Conservation (phyloP, 2,797 vertebrate species). For the Pipistrellus kuhlii region DNA sequence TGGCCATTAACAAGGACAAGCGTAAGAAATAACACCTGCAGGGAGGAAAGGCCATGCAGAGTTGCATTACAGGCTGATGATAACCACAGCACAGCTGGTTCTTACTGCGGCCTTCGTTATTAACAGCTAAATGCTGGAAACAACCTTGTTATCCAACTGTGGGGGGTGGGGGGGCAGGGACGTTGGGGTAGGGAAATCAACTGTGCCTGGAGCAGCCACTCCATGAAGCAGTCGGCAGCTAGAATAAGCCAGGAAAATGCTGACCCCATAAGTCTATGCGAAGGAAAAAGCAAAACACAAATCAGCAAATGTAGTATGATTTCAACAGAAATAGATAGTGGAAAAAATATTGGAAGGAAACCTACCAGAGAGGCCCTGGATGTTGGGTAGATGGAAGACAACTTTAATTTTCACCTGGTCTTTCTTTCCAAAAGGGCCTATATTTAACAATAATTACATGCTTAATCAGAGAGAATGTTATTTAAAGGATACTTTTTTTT, state of each 20-base stretch:
- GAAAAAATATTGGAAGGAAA: background rate
- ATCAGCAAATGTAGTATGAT: background rate
- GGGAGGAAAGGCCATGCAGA: background rate
- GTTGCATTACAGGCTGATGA: background rate
- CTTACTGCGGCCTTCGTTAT: background rate
- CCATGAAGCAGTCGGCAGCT: too few species aligned
- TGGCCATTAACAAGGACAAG: slow-evolving; percentile 49
- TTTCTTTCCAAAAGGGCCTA: slow-evolving; percentile 25
- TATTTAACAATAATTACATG: background rate
- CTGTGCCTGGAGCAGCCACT: background rate
- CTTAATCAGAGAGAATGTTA: background rate
- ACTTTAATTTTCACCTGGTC: background rate
- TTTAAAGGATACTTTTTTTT: background rate
- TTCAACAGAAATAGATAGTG: background rate
- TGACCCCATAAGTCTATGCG: background rate
- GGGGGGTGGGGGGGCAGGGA: background rate
- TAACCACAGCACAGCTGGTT: background rate
- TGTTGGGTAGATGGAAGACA: background rate
- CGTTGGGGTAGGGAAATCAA: background rate
- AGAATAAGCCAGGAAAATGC: background rate
- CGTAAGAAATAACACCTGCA: slow-evolving; percentile 13
- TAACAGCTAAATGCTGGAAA: background rate
- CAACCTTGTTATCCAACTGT: background rate
- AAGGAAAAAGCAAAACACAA: background rate
- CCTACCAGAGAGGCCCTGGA: background rate